These are phyloP conservation scores for Candoia aspera DNA, from an alignment of 2,113 vertebrate species.

Conservation along the genomic window DNA sequence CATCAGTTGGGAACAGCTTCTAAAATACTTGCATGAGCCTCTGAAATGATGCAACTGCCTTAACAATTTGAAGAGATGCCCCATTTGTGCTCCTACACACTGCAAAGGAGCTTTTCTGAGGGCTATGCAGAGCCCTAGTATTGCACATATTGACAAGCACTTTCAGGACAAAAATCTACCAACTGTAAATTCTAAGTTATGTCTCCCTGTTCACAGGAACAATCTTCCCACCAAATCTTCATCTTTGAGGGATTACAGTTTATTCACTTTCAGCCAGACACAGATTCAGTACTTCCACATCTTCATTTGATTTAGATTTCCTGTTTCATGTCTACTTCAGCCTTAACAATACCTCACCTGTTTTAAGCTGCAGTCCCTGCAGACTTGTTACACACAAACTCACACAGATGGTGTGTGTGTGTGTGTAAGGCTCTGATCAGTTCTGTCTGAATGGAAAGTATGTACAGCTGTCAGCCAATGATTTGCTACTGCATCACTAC, in stretches of 20 bases:
- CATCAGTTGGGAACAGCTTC: neutral
- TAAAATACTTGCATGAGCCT: neutral
- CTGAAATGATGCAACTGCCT: neutral
- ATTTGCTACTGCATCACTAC: slow-evolving; percentile 13
- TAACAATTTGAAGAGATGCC: neutral
- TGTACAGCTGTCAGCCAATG: neutral
- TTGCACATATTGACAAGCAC: neutral
- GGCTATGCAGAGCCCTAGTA: neutral
- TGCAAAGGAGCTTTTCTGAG: neutral
- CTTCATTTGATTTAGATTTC: neutral
- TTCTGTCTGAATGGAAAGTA: slow-evolving; percentile 3
- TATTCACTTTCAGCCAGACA: neutral
- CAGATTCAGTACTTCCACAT: neutral
- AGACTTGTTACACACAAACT: neutral
- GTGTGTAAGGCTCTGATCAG: neutral
- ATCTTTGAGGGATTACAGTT: neutral
- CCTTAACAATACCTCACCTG: neutral
- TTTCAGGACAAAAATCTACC: neutral
- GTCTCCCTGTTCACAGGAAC: neutral
- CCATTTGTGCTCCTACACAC: neutral
- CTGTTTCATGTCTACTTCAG: neutral
- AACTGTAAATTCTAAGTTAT: neutral
- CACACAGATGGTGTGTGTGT: neutral
- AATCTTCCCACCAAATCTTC: neutral
- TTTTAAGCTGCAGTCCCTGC: neutral